phyloP scores from a whole-genome alignment of 2,797 vertebrate genomes.

The Silurus lanzhouensis region DNA sequence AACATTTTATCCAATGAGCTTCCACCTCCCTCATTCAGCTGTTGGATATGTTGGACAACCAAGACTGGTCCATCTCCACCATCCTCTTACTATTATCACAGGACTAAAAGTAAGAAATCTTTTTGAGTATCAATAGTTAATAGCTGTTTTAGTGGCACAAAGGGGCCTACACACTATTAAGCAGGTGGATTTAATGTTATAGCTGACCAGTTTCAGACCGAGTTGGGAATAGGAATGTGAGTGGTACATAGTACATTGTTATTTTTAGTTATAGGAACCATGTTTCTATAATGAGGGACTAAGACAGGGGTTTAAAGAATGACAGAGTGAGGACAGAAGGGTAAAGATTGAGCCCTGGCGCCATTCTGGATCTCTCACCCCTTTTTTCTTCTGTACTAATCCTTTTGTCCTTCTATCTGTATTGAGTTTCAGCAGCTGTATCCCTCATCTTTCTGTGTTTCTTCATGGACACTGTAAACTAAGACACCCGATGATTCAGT shows the following conservation, averaged over 20 bases:
- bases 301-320: constrained; percentile 14
- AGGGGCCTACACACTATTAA: too few species aligned
- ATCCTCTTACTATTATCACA: too few species aligned
- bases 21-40: too few species aligned
- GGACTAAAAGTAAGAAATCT: too few species aligned
- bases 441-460: background rate
- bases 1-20: too few species aligned
- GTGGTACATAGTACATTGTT: background rate
- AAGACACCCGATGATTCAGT: constrained; percentile 11
- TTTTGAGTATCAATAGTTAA: too few species aligned
- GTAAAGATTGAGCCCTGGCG: constrained; percentile 22
- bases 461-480: constrained; percentile 20
- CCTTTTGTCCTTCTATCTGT: constrained; percentile 9
- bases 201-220: background rate
- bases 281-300: constrained; percentile 3
- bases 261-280: constrained; percentile 27
- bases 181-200: too few species aligned
- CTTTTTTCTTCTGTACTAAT: constrained; percentile 22
- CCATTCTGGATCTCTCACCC: constrained; percentile 26
- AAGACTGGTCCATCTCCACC: too few species aligned
- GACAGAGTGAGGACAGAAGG: constrained; percentile 9
- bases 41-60: too few species aligned
- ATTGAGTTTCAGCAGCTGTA: constrained; percentile 42
- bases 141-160: too few species aligned
- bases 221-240: background rate